Conservation (phyloP, 2,113 vertebrate genomes). For the Tinamus guttatus region DNA sequence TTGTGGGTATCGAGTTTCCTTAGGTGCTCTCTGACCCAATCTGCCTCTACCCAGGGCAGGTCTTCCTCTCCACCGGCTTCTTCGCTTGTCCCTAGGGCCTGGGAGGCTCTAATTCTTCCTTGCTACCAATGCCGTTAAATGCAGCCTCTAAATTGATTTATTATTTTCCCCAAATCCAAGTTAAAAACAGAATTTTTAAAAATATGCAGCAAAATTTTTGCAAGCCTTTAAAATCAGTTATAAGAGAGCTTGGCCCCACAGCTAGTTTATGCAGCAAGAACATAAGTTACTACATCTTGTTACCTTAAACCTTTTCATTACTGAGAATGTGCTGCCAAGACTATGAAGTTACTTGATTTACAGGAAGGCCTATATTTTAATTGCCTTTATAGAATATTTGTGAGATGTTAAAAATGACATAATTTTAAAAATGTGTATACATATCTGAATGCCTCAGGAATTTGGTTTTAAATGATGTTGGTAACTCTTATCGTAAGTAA, state of each 20-base stretch:
- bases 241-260: rapidly evolving
- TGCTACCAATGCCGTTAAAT: not conserved
- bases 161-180: not conserved
- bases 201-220: not conserved
- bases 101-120: too few species aligned
- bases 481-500: not conserved
- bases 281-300: not conserved
- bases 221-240: not conserved
- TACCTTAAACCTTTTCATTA: not conserved
- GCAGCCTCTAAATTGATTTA: not conserved
- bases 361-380: not conserved
- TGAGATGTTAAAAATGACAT: not conserved
- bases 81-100: too few species aligned
- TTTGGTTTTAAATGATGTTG: not conserved
- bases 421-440: not conserved
- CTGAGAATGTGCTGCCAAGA: not conserved
- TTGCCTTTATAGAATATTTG: not conserved
- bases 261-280: not conserved
- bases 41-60: too few species aligned
- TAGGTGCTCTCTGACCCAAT: too few species aligned
- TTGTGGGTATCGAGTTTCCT: too few species aligned
- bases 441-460: not conserved
- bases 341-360: not conserved
- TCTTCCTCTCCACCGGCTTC: too few species aligned
- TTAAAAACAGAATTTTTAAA: not conserved